Evolutionary conservation across 1,140 invertebrate species (phyloP).

Genomic region (Zaprionus inermis): DNA sequence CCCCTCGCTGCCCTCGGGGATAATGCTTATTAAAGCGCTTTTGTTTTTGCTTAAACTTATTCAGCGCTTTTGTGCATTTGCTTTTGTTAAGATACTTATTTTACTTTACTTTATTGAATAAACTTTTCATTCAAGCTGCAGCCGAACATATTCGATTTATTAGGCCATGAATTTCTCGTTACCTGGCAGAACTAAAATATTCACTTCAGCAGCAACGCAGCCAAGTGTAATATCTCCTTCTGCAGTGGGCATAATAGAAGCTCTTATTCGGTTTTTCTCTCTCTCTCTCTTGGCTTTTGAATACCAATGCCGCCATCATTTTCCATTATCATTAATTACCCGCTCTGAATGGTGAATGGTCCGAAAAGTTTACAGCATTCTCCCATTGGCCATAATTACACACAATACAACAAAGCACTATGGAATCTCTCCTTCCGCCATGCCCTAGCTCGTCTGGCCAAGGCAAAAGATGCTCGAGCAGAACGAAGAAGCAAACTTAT

Average conservation of each 20-base stretch:
- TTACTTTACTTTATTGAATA: neutral
- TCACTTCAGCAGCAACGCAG: conserved; percentile 13
- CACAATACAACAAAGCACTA: conserved; percentile 38
- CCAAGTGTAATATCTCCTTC: conserved; percentile 21
- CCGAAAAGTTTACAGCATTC: conserved; percentile 41
- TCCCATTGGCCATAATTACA: conserved; percentile 44
- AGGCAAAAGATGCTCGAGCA: conserved; percentile 23
- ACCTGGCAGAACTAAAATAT: neutral
- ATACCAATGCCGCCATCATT: conserved; percentile 26
- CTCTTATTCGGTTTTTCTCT: conserved; percentile 9
- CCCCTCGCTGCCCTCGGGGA: neutral
- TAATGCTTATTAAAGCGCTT: conserved; percentile 22
- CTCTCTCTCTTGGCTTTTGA: neutral
- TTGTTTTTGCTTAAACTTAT: conserved; percentile 1
- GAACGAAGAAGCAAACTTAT: conserved; percentile 47
- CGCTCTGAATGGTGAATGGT: conserved; percentile 31
- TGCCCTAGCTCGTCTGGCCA: neutral
- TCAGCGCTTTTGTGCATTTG: neutral
- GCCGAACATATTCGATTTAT: neutral
- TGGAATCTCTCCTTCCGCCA: neutral
- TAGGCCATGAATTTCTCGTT: neutral
- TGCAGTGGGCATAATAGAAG: conserved; percentile 10
- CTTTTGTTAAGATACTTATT: neutral
- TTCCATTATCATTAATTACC: conserved; percentile 53
- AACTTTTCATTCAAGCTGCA: neutral